Evolutionary conservation across 2,113 vertebrate species (phyloP), one percentile per base, ranked within the genome.

Genomic region (Oreotrochilus melanogaster): DNA sequence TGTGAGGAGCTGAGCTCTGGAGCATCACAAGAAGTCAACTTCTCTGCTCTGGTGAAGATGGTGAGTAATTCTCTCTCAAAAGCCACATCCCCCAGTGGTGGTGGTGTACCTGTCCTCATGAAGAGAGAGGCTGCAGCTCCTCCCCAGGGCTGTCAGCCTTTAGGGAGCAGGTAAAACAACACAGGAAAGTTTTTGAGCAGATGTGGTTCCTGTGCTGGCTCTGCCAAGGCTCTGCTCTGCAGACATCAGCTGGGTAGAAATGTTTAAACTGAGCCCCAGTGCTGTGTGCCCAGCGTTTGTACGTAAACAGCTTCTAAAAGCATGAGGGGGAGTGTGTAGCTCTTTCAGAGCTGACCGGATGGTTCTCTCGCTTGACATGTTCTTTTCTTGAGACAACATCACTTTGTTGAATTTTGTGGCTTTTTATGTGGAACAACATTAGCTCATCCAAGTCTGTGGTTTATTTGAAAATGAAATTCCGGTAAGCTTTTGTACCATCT

Each of bases 391-490:
- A 97, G 97, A 97, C 97, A 97, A 96, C 79, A 73, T 93, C 96
- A 97, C 97, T 98, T 74, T 98, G 96, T 98, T 98, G 95, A 97
- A 95, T 97, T 98, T 96, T 97, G 97, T 95, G 98, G 97, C 95
- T 97, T 97, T 96, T 96, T 95, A 74, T 97, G 96, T 98, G 98
- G 97, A 98, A 98, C 95, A 97, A 94, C 97, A 97, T 98, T 92
- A 98, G 97, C 96, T 98, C 97, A 98, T 98, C 98, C 98, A 98
- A 98, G 95, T 67, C 93, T 98, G 98, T 97, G 98, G 98, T 98
- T 98, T 98, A 97, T 98, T 98, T 98, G 98, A 98, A 98, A 98
- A 98, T 54, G 94, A 98, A 98, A 98, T 98, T 98, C 98, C 97
- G 87, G 98, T 98, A 98, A 98, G 96, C 78, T 96, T 98, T 96